Evolutionary conservation across 1,140 invertebrate genomes (phyloP).

Genomic region (Saccostrea glomerata): DNA sequence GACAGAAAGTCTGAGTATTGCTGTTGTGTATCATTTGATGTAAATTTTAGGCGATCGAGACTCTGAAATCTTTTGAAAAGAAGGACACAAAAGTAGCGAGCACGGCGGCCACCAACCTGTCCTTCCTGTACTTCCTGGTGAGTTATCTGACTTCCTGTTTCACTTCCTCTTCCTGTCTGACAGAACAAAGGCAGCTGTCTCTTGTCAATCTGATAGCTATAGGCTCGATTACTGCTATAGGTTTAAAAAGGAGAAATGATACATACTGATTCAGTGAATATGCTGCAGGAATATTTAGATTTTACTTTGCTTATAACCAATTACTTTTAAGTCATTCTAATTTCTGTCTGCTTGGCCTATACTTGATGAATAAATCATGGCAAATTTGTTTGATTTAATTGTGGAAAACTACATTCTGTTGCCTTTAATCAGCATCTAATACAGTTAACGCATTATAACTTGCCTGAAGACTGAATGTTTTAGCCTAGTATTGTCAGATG

Average conservation of each 20-base stretch:
- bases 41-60: slow-evolving; percentile 85
- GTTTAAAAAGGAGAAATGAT: too few species aligned
- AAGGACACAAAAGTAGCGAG: slow-evolving; percentile 90
- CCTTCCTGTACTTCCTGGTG: slow-evolving; percentile 93
- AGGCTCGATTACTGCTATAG: too few species aligned
- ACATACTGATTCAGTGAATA: too few species aligned
- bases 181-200: background rate
- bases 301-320: background rate
- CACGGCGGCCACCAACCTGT: slow-evolving; percentile 92
- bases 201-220: background rate
- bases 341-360: slow-evolving; percentile 1
- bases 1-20: background rate
- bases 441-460: background rate
- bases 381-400: too few species aligned
- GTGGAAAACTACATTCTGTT: too few species aligned
- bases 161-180: background rate
- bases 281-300: too few species aligned
- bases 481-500: background rate
- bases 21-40: slow-evolving; percentile 8
- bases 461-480: background rate
- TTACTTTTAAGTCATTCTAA: background rate
- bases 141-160: slow-evolving; percentile 62
- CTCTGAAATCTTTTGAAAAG: slow-evolving; percentile 93
- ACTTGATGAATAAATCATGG: background rate
- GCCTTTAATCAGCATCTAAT: background rate